Conservation (phyloP, 2,888 invertebrate species). For the Scaptomyza reducta region DNA sequence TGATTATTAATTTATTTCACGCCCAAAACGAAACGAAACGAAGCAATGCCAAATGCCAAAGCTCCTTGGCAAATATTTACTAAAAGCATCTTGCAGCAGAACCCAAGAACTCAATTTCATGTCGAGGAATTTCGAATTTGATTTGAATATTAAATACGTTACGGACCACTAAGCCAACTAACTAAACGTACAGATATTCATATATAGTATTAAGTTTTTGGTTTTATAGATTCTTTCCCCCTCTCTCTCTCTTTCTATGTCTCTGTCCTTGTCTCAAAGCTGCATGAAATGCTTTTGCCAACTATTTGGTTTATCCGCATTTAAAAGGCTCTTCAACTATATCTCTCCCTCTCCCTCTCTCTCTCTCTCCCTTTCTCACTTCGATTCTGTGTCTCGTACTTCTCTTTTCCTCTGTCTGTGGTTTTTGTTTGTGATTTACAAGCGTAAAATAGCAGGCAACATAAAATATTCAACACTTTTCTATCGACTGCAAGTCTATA, state of each 20-base stretch:
- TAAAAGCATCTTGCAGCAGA: constrained; percentile 26
- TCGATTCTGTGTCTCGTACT: no score
- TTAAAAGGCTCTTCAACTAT: constrained; percentile 31
- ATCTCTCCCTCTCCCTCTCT: background rate
- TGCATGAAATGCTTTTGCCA: constrained; percentile 22
- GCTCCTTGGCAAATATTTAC: constrained; percentile 52
- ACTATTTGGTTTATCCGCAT: constrained; percentile 52
- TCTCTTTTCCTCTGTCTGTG: constrained; percentile 53
- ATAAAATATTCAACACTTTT: constrained; percentile 70
- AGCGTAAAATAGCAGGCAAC: constrained; percentile 73
- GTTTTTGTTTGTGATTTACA: constrained; percentile 73
- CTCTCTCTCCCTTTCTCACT: background rate
- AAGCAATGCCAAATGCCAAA: constrained; percentile 9
- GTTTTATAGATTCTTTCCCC: background rate
- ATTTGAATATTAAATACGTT: constrained; percentile 67
- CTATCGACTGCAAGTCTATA: constrained; percentile 49
- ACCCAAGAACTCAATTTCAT: constrained; percentile 49
- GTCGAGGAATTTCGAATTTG: constrained; percentile 47
- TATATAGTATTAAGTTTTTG: constrained; percentile 6
- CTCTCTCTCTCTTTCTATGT: background rate
- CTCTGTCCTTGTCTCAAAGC: background rate
- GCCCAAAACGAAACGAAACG: constrained; percentile 5
- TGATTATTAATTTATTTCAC: constrained; percentile 64
- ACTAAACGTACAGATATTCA: constrained; percentile 6
- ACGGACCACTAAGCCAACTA: constrained; percentile 28